Percentiles rank a stretch among this genome's conserved stretches.
These are phyloP conservation scores for Poeciliopsis gracilis DNA, from an alignment of 2,797 vertebrate species.

Conservation along the genomic window DNA sequence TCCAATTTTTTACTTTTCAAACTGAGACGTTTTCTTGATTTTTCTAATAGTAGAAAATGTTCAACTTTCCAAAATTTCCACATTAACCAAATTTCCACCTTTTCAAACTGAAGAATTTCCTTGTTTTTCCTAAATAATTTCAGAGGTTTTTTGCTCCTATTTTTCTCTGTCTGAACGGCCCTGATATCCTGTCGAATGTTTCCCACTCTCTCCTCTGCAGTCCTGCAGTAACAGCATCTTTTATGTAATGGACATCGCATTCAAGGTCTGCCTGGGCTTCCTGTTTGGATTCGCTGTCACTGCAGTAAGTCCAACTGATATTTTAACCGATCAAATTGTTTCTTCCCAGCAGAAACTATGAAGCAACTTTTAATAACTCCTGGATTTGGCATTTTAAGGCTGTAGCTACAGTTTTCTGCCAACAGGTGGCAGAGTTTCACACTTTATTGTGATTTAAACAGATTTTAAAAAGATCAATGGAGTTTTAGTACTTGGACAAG, in stretches of 20 bases:
- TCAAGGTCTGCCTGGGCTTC: conserved; percentile 20
- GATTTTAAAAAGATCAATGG: not conserved
- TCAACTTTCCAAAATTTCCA: too few species aligned
- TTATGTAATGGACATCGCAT: rapidly evolving
- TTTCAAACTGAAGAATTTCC: too few species aligned
- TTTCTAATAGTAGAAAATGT: too few species aligned
- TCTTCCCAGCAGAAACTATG: not conserved
- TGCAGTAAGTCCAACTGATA: conserved; percentile 47
- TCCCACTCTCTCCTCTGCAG: conserved; percentile 23
- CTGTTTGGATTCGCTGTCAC: conserved; percentile 52
- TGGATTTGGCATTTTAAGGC: not conserved
- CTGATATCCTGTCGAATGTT: not conserved
- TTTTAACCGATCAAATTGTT: not conserved
- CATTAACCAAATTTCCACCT: too few species aligned
- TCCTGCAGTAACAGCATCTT: rapidly evolving
- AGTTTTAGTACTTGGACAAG: too few species aligned
- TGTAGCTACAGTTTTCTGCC: not conserved
- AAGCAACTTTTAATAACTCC: not conserved
- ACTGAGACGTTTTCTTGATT: too few species aligned
- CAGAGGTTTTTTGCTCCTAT: too few species aligned
- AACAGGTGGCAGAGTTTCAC: not conserved
- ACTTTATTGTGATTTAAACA: not conserved
- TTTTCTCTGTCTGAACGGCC: too few species aligned
- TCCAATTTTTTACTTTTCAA: too few species aligned
- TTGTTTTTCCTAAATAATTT: too few species aligned